These are phyloP conservation scores for Portunus trituberculatus DNA, from an alignment of 1,140 invertebrate species.

Conservation along the genomic window DNA sequence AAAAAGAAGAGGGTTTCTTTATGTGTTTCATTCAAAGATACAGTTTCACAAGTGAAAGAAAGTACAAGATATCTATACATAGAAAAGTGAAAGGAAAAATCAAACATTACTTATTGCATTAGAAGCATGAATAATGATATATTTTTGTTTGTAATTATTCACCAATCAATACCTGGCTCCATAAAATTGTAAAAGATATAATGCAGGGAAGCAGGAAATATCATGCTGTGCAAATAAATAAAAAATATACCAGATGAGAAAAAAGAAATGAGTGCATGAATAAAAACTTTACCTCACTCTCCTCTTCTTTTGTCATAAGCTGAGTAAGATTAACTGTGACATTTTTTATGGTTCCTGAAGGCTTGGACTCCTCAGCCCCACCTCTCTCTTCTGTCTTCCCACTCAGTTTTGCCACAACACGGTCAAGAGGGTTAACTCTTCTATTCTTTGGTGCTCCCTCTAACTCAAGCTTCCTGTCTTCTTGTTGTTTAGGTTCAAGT, in stretches of 20 bases:
- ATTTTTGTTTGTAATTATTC: too few relatives aligned
- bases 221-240: too few relatives aligned
- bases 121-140: too few relatives aligned
- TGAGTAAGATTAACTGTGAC: conserved; percentile 61
- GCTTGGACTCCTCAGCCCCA: not conserved
- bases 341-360: conserved; percentile 33
- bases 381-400: conserved; percentile 50
- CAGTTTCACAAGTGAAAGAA: too few relatives aligned
- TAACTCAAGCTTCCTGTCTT: conserved; percentile 64
- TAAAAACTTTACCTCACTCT: conserved; percentile 46
- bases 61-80: too few relatives aligned
- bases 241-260: not conserved
- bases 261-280: not conserved
- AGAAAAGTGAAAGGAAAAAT: too few relatives aligned
- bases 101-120: too few relatives aligned
- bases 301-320: conserved; percentile 51
- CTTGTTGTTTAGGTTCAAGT: conserved; percentile 33
- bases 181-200: too few relatives aligned
- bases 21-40: too few relatives aligned
- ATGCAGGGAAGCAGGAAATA: too few relatives aligned
- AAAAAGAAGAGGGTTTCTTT: too few relatives aligned
- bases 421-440: conserved; percentile 64
- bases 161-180: too few relatives aligned
- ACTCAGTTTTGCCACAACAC: conserved; percentile 67
- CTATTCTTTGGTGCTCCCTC: conserved; percentile 63